These are phyloP conservation scores for Hedya salicella DNA, from an alignment of 2,888 invertebrate species.

Conservation along the genomic window DNA sequence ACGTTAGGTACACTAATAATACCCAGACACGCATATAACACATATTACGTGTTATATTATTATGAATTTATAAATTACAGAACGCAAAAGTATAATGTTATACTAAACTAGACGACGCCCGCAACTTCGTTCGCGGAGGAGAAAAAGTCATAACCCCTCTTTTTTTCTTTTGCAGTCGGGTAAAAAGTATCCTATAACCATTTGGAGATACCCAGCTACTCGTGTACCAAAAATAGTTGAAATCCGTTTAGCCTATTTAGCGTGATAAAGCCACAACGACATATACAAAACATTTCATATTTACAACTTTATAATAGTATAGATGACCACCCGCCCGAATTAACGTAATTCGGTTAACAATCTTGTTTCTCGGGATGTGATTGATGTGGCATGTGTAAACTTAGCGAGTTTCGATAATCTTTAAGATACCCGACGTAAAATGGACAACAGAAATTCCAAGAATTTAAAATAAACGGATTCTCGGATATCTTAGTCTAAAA, in stretches of 20 bases:
- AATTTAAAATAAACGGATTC: neutral
- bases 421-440: neutral
- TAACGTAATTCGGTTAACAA: slow-evolving; percentile 13
- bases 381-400: slow-evolving; percentile 22
- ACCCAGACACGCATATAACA: slow-evolving; percentile 32
- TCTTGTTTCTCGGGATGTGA: slow-evolving; percentile 22
- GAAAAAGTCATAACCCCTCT: no score
- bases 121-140: no score
- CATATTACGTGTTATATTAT: slow-evolving; percentile 7
- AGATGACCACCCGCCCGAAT: slow-evolving; percentile 11
- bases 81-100: slow-evolving; percentile 16
- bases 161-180: no score
- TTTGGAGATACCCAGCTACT: no score
- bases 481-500: neutral
- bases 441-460: neutral
- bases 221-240: no score
- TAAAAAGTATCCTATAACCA: no score
- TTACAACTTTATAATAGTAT: no score
- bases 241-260: no score
- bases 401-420: neutral
- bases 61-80: neutral
- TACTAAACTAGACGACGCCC: no score
- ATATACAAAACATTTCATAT: no score
- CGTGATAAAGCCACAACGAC: no score
- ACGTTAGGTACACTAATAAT: slow-evolving; percentile 16